Percentiles rank a stretch among this genome's conserved stretches.
Conservation (phyloP, 2,113 vertebrate species). For the Tonatia bakeri region DNA sequence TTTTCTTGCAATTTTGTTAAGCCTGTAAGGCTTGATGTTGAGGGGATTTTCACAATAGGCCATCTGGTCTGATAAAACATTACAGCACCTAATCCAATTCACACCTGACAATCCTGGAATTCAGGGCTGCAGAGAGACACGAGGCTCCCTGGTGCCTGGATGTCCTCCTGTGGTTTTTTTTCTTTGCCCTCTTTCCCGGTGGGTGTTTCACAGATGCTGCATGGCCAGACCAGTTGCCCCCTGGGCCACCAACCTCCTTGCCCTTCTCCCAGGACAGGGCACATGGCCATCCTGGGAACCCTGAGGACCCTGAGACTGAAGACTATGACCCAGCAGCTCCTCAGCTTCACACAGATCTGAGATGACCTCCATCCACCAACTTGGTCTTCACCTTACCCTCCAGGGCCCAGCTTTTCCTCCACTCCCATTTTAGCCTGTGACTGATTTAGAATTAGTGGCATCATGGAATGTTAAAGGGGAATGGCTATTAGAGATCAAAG, state of each 20-base stretch:
- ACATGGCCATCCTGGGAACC: background rate
- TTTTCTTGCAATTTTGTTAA: slow-evolving; percentile 45
- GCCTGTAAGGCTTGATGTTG: background rate
- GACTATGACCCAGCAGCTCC: background rate
- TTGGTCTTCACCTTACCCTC: background rate
- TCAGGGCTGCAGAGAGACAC: background rate
- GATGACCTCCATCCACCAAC: background rate
- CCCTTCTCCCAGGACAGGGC: background rate
- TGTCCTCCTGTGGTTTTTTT: background rate
- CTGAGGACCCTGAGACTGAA: background rate
- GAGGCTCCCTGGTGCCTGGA: background rate
- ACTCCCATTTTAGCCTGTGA: background rate
- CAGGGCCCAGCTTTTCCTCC: background rate
- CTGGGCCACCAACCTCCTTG: background rate
- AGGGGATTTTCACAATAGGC: background rate
- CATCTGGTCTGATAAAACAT: slow-evolving; percentile 32
- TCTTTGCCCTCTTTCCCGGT: background rate
- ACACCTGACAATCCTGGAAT: slow-evolving; percentile 10
- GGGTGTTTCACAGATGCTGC: accelerated
- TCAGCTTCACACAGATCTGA: background rate
- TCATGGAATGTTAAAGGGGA: background rate
- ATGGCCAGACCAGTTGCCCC: background rate
- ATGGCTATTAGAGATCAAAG: background rate
- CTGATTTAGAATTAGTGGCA: background rate
- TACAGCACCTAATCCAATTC: background rate